Percentiles rank a stretch among this genome's conserved stretches.
Conservation (phyloP, 2,113 vertebrate genomes). For the Cettia cetti region DNA sequence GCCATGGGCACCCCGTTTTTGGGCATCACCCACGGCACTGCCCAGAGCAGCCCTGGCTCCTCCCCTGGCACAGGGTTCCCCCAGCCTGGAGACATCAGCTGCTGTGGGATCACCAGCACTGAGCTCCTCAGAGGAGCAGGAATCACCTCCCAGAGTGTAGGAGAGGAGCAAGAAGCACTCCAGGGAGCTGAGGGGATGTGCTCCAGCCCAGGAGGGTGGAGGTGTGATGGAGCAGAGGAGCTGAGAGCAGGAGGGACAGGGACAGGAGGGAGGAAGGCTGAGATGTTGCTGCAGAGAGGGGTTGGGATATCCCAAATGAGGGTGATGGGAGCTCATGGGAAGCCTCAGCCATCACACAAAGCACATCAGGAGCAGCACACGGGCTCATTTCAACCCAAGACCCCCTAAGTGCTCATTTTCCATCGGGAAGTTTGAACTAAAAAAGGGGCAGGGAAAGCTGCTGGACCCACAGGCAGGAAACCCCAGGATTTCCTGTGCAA, state of each 20-base stretch:
- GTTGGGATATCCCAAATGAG: not conserved
- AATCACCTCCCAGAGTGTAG: fast-evolving
- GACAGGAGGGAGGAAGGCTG: not conserved
- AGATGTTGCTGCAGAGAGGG: not conserved
- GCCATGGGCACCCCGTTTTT: not conserved
- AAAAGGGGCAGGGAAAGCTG: not conserved
- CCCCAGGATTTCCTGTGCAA: not conserved
- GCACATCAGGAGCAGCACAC: not conserved
- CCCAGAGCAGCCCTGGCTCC: not conserved
- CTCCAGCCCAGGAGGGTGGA: too few relatives aligned
- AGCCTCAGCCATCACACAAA: not conserved
- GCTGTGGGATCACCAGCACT: not conserved
- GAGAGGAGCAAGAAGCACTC: not conserved
- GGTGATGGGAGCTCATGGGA: not conserved
- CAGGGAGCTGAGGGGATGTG: not conserved
- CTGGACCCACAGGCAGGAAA: not conserved
- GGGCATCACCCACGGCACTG: not conserved
- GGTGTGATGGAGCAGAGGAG: too few relatives aligned
- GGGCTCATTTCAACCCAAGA: not conserved
- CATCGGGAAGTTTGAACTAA: not conserved
- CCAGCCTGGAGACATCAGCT: not conserved
- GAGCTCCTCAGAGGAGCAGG: not conserved
- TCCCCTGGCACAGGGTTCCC: not conserved
- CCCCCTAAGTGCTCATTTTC: not conserved
- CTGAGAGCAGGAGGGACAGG: not conserved